Base-by-base conservation (phyloP, 2,113 vertebrate species). In the Entelurus aequoreus region DNA sequence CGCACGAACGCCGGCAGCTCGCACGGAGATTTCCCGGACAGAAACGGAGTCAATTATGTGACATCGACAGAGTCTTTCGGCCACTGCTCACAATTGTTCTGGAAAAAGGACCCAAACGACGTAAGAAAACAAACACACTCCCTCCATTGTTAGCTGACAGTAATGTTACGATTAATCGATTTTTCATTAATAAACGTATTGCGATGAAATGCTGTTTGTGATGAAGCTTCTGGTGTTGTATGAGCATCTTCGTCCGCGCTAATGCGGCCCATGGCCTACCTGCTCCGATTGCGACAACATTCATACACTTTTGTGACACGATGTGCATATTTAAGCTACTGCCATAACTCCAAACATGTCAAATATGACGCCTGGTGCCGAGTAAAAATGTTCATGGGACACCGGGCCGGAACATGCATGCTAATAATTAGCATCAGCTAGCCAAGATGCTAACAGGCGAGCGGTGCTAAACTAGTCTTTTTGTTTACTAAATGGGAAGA, bases 51-150 rank as follows among this genome's bases (percentile, higher is more conserved):
- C 54, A 88, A 88, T 70, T 88, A 88, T 69, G 86, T 86, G 69
- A 82, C 86, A 51, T 86, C 86, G 60, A 80, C 86, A 66, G 86
- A 88, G 76, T 81, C 86, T 77, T 88, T 88, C 72, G 83, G 79
- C 60, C 86, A 88, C 79, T 88, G 86, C 82, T 81, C 86, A 46
- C 86, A 88, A 76, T 82, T 88, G 82, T 88, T 88, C 86, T 88
- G 86, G 86, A 88, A 88, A 78, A 88, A 88, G 77, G 86, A 88
- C 66, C 86, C 86, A 62, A 87, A 78, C 82, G 86, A 88, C 76
- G 86, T 88, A 88, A 88, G 86, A 86, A 75, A 81, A 49, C 62
- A 70, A 28, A 28, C 28, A 28, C 80, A 68, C 72, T 69, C 35
- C 73, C 50, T 42, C 55, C 60, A 36, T 52, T 60, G 54, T 66